A percentile compares a stretch with the other conserved stretches of the same genome.
Conservation (phyloP, 2,888 invertebrate species). For the Acronicta alni region DNA sequence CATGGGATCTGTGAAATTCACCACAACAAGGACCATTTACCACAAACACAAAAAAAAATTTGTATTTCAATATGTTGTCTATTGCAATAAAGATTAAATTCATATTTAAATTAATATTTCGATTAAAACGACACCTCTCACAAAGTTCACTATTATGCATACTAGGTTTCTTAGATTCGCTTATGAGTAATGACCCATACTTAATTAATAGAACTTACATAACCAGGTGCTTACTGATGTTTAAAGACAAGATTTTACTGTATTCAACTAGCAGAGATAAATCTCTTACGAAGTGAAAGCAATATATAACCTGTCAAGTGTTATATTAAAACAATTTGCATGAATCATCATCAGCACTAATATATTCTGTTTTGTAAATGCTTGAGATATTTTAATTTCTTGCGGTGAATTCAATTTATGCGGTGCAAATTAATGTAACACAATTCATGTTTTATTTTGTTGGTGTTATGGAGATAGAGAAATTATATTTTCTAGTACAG, state of each 20-base stretch:
- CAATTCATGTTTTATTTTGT: too few species aligned
- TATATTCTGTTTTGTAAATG: neutral
- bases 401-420: neutral
- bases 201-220: conserved; percentile 10
- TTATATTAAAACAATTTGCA: neutral
- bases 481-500: too few species aligned
- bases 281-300: conserved; percentile 9
- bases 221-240: too few species aligned
- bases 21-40: too few species aligned
- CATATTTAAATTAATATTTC: too few species aligned
- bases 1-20: too few species aligned
- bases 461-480: too few species aligned
- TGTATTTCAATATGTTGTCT: too few species aligned
- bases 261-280: conserved; percentile 4
- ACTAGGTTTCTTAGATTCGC: neutral
- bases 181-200: neutral
- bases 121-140: neutral
- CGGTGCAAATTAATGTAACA: too few species aligned
- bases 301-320: neutral
- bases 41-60: too few species aligned
- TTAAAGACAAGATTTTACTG: neutral
- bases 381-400: neutral
- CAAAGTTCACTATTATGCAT: neutral
- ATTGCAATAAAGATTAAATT: too few species aligned
- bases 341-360: neutral